Evolutionary conservation across 64 coral and sea anemone genomes (phyloP).

Genomic region (Orbicella faveolata): DNA sequence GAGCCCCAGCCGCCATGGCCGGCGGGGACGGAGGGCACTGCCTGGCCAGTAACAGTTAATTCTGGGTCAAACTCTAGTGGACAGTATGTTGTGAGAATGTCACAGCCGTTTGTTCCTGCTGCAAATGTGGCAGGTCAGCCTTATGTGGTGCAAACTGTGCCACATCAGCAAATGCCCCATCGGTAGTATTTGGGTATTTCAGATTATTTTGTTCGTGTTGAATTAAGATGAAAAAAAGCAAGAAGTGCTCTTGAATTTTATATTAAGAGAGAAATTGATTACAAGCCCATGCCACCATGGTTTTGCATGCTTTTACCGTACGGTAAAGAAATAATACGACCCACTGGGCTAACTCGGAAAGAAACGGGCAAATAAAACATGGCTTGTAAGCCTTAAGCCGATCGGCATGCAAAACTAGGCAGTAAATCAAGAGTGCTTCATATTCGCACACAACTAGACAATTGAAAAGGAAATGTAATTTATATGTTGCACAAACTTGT

Average conservation of each 20-base stretch:
- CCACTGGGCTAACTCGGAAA: neutral
- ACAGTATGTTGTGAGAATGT: slow-evolving; percentile 36
- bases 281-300: neutral
- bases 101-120: slow-evolving; percentile 12
- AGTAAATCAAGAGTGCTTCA: neutral
- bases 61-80: neutral
- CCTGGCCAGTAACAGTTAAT: neutral
- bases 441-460: neutral
- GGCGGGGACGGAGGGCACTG: neutral
- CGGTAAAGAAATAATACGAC: neutral
- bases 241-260: neutral
- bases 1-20: slow-evolving; percentile 28
- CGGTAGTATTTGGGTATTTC: slow-evolving; percentile 15
- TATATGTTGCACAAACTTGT: slow-evolving; percentile 13
- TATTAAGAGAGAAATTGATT: neutral
- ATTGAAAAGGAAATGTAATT: neutral
- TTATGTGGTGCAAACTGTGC: slow-evolving; percentile 15
- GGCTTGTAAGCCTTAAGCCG: no score
- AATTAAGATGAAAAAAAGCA: neutral
- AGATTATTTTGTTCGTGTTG: neutral
- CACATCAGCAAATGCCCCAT: slow-evolving; percentile 46
- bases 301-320: neutral
- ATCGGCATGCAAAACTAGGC: neutral
- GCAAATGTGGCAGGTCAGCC: slow-evolving; percentile 8
- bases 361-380: neutral